Evolutionary conservation across 2,888 invertebrate genomes (phyloP).

Genomic region (Volucella zonaria): DNA sequence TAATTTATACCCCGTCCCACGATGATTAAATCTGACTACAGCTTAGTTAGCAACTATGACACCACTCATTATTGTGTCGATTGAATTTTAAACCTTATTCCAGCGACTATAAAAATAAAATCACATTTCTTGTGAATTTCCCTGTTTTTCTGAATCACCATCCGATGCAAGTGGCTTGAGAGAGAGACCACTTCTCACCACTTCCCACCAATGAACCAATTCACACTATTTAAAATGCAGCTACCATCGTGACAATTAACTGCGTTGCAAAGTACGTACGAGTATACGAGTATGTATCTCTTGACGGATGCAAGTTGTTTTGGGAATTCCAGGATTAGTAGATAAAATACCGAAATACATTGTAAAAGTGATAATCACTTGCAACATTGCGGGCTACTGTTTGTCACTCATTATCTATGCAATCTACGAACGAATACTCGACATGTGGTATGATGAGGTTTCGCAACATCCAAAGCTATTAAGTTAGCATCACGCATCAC

Average conservation of each 20-base stretch:
- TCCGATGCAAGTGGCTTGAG: not conserved
- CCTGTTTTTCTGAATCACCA: slow-evolving; percentile 22
- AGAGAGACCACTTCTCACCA: not conserved
- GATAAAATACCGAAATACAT: slow-evolving; percentile 24
- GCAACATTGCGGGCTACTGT: not conserved
- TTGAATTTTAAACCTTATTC: slow-evolving; percentile 1
- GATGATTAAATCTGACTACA: not conserved
- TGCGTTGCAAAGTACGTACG: not conserved
- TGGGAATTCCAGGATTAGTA: slow-evolving; percentile 32
- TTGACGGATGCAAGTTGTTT: slow-evolving; percentile 20
- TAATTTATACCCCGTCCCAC: not conserved
- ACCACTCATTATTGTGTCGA: not conserved
- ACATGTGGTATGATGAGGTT: slow-evolving; percentile 10
- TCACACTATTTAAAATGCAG: slow-evolving; percentile 37
- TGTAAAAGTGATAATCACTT: not conserved
- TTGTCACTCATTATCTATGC: not conserved
- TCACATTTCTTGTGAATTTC: slow-evolving; percentile 20
- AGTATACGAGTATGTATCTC: too few relatives aligned
- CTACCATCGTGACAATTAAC: slow-evolving; percentile 1
- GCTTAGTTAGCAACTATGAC: not conserved
- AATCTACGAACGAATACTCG: not conserved
- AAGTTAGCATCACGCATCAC: slow-evolving; percentile 56
- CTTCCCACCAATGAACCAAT: not conserved
- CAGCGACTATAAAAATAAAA: slow-evolving; percentile 1
- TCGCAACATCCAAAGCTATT: slow-evolving; percentile 13